phyloP scores from a whole-genome alignment of 2,113 vertebrate genomes.

The Cariama cristata region DNA sequence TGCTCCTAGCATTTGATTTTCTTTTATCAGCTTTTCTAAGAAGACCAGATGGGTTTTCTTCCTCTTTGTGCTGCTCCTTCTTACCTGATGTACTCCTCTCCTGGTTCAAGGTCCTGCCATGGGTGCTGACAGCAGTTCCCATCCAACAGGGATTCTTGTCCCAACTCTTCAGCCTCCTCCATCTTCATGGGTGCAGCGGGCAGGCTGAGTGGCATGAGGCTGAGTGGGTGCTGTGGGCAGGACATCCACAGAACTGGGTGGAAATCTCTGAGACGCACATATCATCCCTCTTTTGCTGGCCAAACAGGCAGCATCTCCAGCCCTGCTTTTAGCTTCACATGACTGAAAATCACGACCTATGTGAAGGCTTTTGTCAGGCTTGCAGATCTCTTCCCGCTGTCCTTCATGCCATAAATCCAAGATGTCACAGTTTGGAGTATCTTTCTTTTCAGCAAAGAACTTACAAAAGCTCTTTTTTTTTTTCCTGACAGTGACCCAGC shows the following conservation, averaged over 20 bases:
- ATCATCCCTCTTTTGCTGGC: neutral
- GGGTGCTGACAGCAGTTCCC: neutral
- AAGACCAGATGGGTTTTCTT: neutral
- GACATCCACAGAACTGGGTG: neutral
- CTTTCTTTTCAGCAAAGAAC: neutral
- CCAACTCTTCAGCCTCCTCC: neutral
- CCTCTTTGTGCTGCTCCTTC: neutral
- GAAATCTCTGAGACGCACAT: neutral
- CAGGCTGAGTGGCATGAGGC: neutral
- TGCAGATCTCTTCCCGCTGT: neutral
- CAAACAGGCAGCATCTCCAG: neutral
- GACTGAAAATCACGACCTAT: neutral
- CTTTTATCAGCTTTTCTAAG: neutral
- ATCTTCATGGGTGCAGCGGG: neutral
- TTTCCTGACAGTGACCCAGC: neutral
- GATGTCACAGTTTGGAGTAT: neutral
- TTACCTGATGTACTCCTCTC: neutral
- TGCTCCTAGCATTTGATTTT: neutral
- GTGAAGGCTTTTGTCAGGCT: neutral
- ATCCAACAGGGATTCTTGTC: neutral
- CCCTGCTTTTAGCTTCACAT: neutral
- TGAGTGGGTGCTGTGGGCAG: neutral
- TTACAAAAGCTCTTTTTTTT: neutral
- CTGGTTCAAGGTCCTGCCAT: neutral
- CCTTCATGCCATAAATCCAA: neutral